Evolutionary conservation across 2,888 invertebrate genomes (phyloP).

Genomic region (Vesta saturnalis): DNA sequence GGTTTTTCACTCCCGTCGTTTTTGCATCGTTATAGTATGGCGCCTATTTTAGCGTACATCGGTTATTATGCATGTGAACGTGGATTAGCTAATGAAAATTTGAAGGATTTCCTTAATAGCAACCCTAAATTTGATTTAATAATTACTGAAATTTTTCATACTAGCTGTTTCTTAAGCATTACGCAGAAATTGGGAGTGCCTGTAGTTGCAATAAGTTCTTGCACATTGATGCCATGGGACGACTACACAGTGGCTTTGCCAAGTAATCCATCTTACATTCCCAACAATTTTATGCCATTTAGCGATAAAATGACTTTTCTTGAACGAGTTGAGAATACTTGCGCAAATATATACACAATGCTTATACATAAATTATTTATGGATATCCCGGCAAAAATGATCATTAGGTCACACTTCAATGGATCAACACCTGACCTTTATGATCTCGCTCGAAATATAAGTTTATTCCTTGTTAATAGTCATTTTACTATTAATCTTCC

Average conservation of each 20-base stretch:
- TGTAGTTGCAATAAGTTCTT: constrained; percentile 65
- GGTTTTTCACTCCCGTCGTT: too few relatives aligned
- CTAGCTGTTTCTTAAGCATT: constrained; percentile 75
- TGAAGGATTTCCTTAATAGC: constrained; percentile 11
- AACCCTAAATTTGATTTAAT: constrained; percentile 71
- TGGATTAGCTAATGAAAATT: constrained; percentile 50
- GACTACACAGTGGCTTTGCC: constrained; percentile 65
- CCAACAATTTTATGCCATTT: constrained; percentile 59
- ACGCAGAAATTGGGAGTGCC: constrained; percentile 69
- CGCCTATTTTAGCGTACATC: constrained; percentile 15
- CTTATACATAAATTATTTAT: constrained; percentile 31
- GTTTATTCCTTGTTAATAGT: constrained; percentile 63
- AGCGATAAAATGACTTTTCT: constrained; percentile 50
- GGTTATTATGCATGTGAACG: constrained; percentile 28
- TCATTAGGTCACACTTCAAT: constrained; percentile 57
- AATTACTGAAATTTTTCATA: constrained; percentile 76
- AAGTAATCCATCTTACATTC: constrained; percentile 61
- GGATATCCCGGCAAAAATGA: constrained; percentile 31
- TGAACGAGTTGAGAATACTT: constrained; percentile 45
- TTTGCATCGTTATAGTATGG: constrained; percentile 8
- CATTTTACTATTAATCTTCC: constrained; percentile 62
- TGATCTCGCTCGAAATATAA: constrained; percentile 59
- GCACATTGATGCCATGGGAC: constrained; percentile 61
- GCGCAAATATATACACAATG: constrained; percentile 12
- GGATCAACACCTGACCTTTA: constrained; percentile 62